phyloP scores from a whole-genome alignment of 1,140 invertebrate genomes.

The Trachymyrmex septentrionalis region DNA sequence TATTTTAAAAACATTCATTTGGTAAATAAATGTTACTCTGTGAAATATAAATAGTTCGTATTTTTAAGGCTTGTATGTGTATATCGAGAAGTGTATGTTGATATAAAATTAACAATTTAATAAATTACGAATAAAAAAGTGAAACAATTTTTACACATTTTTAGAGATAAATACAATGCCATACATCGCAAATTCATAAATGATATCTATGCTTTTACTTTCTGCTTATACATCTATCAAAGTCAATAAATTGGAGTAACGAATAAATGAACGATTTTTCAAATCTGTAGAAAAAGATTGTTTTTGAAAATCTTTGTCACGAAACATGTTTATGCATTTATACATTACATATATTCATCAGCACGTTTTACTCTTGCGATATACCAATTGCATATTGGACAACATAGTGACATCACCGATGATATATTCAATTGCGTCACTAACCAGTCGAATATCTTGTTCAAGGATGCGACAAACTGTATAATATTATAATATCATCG shows the following conservation, averaged over 20 bases:
- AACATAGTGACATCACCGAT: slow-evolving; percentile 43
- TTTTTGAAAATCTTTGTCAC: not conserved
- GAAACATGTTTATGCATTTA: not conserved
- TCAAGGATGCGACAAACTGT: slow-evolving; percentile 44
- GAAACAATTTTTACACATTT: not conserved
- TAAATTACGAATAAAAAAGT: slow-evolving; percentile 11
- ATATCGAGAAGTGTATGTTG: not conserved
- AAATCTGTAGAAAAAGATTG: not conserved
- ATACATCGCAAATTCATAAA: not conserved
- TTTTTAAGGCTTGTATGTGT: not conserved
- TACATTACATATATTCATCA: slow-evolving; percentile 4
- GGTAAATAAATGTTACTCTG: slow-evolving; percentile 10
- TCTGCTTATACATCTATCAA: not conserved
- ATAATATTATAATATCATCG: slow-evolving; percentile 5
- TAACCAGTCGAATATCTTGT: slow-evolving; percentile 31
- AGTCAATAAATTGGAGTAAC: not conserved
- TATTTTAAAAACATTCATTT: not conserved
- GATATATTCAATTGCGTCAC: slow-evolving; percentile 54
- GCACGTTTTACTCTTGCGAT: slow-evolving; percentile 14
- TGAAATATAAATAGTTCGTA: not conserved
- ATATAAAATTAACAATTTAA: not conserved
- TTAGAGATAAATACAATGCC: not conserved
- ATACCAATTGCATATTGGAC: slow-evolving; percentile 30
- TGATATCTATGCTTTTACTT: not conserved
- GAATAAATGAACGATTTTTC: not conserved